Percentiles rank a stretch among this genome's conserved stretches.
Conservation (phyloP, 2,888 invertebrate species). For the Drosophila putrida region DNA sequence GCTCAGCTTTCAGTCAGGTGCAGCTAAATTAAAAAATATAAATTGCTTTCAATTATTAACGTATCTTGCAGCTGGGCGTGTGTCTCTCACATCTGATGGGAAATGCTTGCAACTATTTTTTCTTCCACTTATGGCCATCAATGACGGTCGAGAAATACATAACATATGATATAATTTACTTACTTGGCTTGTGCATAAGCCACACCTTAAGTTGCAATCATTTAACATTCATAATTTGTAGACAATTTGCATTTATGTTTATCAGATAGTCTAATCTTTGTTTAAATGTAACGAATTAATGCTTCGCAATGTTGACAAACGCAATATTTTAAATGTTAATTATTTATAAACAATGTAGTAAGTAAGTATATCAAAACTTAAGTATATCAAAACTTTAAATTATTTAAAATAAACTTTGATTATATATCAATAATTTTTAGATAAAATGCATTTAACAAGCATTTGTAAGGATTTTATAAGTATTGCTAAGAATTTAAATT, state of each 20-base stretch:
- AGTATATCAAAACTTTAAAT: too few species aligned
- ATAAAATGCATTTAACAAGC: not conserved
- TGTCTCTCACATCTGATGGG: not conserved
- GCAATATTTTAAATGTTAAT: not conserved
- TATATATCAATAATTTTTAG: too few species aligned
- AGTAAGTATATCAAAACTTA: too few species aligned
- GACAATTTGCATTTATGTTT: not conserved
- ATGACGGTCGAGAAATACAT: not conserved
- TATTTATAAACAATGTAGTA: too few species aligned
- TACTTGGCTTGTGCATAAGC: conserved; percentile 7
- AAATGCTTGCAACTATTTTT: too few species aligned
- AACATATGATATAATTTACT: conserved; percentile 10
- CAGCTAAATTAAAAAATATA: conserved; percentile 39
- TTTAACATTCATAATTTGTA: not conserved
- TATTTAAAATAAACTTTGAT: too few species aligned
- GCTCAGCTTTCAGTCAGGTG: conserved; percentile 44
- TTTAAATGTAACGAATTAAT: not conserved
- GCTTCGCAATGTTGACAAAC: not conserved
- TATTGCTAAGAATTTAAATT: not conserved
- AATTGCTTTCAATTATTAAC: conserved; percentile 18
- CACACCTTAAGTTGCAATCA: not conserved
- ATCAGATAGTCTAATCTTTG: not conserved
- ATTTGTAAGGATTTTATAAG: too few species aligned
- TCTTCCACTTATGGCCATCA: not conserved
- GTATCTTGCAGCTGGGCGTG: conserved; percentile 21